These are phyloP conservation scores for Crossocerus cetratus DNA, from an alignment of 2,888 invertebrate species.

Conservation along the genomic window DNA sequence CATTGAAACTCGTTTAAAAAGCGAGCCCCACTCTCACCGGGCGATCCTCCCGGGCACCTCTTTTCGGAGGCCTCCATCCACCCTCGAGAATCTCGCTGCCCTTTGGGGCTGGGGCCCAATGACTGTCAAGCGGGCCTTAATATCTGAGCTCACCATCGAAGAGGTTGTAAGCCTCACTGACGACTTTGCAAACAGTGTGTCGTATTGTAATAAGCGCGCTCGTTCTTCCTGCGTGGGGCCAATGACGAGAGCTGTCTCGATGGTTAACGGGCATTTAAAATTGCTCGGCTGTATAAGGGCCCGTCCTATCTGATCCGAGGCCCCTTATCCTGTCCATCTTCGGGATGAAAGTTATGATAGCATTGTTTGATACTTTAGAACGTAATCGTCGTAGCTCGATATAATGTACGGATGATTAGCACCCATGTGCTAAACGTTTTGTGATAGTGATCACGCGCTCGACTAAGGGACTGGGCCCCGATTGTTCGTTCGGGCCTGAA, in stretches of 20 bases:
- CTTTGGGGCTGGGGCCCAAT: conserved; percentile 25
- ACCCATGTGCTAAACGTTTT: too few relatives aligned
- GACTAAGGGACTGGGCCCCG: too few relatives aligned
- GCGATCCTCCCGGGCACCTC: not conserved
- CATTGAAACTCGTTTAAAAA: conserved; percentile 52
- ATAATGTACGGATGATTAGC: too few relatives aligned
- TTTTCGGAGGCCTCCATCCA: not conserved
- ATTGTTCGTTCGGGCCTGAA: too few relatives aligned
- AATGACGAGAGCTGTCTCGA: conserved; percentile 18
- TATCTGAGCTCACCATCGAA: conserved; percentile 20
- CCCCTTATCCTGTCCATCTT: too few relatives aligned
- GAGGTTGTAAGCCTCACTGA: conserved; percentile 16
- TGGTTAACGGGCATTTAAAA: conserved; percentile 21
- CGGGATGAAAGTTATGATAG: too few relatives aligned
- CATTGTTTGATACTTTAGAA: too few relatives aligned
- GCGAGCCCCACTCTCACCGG: conserved; percentile 8
- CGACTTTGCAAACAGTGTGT: conserved; percentile 24
- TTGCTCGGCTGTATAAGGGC: not conserved
- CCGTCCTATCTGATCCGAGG: too few relatives aligned
- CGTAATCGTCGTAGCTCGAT: too few relatives aligned
- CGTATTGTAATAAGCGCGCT: conserved; percentile 22
- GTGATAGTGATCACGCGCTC: too few relatives aligned
- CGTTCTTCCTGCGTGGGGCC: conserved; percentile 11
- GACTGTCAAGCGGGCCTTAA: conserved; percentile 3
- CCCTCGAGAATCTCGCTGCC: not conserved